These are phyloP conservation scores for Diadema setosum DNA, from an alignment of 35 echinoderm and acorn worm genomes.

Conservation along the genomic window DNA sequence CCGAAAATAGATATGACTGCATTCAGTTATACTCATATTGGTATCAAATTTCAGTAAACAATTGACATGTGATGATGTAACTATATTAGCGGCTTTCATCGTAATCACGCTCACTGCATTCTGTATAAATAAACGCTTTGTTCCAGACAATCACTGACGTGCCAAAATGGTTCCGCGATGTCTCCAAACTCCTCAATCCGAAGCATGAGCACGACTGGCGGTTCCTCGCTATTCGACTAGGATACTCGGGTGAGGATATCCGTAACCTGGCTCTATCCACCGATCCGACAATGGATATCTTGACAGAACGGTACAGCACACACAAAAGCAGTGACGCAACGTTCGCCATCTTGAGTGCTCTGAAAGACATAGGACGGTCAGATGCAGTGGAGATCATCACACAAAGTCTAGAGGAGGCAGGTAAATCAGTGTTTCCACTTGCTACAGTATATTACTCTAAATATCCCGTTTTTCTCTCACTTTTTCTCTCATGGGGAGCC, in stretches of 20 bases:
- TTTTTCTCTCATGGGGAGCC: background rate
- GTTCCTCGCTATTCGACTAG: conserved; percentile 74
- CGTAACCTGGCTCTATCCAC: conserved; percentile 86
- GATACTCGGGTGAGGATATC: conserved; percentile 75
- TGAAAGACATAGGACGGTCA: conserved; percentile 84
- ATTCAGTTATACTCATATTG: no score
- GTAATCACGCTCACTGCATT: no score
- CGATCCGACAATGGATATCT: conserved; percentile 84
- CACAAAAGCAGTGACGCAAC: conserved; percentile 96
- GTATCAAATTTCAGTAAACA: no score
- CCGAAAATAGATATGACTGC: no score
- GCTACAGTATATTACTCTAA: background rate
- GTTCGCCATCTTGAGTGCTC: conserved; percentile 74
- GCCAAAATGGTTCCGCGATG: conserved; percentile 88
- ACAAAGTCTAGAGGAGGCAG: conserved; percentile 64
- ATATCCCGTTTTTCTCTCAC: background rate
- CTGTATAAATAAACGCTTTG: no score
- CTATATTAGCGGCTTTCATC: no score
- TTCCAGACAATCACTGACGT: conserved; percentile 89
- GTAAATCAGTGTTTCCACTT: background rate
- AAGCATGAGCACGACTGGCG: conserved; percentile 86
- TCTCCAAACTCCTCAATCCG: conserved; percentile 81
- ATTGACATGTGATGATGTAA: no score
- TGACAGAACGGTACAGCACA: conserved; percentile 89
- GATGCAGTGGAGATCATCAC: conserved; percentile 69